These are phyloP conservation scores for Takifugu ocellatus DNA, from an alignment of 2,797 vertebrate species.

Conservation along the genomic window DNA sequence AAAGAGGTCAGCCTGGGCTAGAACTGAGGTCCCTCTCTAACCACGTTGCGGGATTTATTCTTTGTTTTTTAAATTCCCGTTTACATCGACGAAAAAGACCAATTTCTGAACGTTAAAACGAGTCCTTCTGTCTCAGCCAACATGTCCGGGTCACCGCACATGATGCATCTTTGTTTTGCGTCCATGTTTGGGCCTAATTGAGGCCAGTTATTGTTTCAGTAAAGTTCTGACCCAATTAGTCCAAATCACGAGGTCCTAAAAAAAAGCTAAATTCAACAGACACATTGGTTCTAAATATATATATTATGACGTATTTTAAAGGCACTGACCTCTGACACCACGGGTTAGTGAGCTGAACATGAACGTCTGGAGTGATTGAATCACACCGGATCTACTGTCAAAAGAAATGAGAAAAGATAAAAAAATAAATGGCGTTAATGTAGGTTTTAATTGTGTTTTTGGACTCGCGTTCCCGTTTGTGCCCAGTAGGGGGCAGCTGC, in stretches of 20 bases:
- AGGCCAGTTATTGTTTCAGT: conserved; percentile 41
- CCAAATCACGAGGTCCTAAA: conserved; percentile 15
- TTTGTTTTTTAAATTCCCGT: not conserved
- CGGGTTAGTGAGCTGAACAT: conserved; percentile 16
- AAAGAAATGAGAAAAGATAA: not conserved
- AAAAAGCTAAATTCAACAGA: conserved; percentile 15
- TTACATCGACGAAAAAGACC: conserved; percentile 11
- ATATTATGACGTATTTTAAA: conserved; percentile 4
- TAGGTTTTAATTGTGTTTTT: not conserved
- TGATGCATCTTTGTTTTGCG: conserved; percentile 20
- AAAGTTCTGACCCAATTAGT: conserved; percentile 33
- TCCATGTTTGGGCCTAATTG: conserved; percentile 44
- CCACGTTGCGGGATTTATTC: too few relatives aligned
- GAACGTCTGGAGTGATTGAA: conserved; percentile 36
- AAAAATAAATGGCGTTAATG: not conserved
- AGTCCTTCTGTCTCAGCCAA: not conserved
- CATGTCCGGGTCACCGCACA: not conserved
- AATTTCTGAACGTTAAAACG: conserved; percentile 1
- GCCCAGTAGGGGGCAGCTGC: conserved; percentile 70
- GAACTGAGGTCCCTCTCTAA: too few relatives aligned
- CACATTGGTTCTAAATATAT: not conserved
- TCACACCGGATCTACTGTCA: not conserved
- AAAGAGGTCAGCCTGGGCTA: too few relatives aligned
- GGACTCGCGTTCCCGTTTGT: conserved; percentile 4
- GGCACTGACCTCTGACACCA: conserved; percentile 14